Evolutionary conservation across 2,888 invertebrate genomes (phyloP), one percentile per base, ranked within the genome.

Genomic region (Euphydryas editha): DNA sequence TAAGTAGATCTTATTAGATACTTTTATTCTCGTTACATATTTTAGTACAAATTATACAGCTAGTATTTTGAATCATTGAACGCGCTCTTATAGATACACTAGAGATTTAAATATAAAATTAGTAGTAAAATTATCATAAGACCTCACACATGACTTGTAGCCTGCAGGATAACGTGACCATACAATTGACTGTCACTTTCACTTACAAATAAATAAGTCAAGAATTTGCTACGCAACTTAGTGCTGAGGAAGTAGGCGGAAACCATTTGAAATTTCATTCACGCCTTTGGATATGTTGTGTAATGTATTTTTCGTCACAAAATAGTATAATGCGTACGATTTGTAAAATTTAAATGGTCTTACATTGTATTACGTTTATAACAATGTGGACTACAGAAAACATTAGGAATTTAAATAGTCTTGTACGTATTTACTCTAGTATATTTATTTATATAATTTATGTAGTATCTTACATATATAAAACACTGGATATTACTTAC

Each of bases 151-250:
- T 59, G 51, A 58, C 57, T 36, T 49, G 30, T 30, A 39, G 15
- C 46, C 62, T 59, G 21, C 37, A 69, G 57, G 59, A 60, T 49
- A 65, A 59, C 60, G 69, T 69, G 58, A 65, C 65, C 58, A 67
- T 69, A 68, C 47, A 65, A 62, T 51, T 30, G 17, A 46, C 39
- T 47, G 57, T 61, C 47, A 71, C 73, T 73, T 73, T 73, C 73
- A 71, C 73, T 68, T 37, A 42, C 54, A 59, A 46, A 68, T 62
- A 57, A 60, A 61, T 59, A 54, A 64, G 68, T 71, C 65, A 68
- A 15, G 62, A 67, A 64, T 71, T 68, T 65, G 62, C 49, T 55
- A 68, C 67, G 57, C 67, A 58, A 30, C 61, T 49, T 62, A 24
- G 54, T 65, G 60, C 67, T 65, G 17, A 63, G 59, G 62, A 65